These are phyloP conservation scores for Baronia brevicornis DNA, from an alignment of 2,888 invertebrate species.

Conservation along the genomic window DNA sequence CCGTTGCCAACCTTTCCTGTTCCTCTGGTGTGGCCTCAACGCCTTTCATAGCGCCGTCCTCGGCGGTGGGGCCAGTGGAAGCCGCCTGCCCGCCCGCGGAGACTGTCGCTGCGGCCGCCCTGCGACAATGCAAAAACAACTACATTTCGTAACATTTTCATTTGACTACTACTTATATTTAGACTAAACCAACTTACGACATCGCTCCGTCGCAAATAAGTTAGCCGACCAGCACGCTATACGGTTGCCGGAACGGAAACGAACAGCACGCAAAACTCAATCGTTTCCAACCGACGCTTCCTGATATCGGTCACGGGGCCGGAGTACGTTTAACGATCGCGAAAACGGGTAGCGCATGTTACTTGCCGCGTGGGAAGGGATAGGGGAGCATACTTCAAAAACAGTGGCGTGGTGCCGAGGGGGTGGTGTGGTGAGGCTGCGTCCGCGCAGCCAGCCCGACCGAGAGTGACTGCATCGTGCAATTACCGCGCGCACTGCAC, in stretches of 20 bases:
- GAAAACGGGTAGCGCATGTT: constrained; percentile 28
- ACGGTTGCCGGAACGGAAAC: constrained; percentile 31
- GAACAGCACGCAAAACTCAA: constrained; percentile 45
- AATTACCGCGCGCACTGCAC: constrained; percentile 49
- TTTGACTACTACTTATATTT: constrained; percentile 11
- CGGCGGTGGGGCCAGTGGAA: constrained; percentile 53
- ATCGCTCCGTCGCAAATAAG: constrained; percentile 32
- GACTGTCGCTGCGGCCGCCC: constrained; percentile 52
- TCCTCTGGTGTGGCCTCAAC: constrained; percentile 69
- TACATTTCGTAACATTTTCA: constrained; percentile 9
- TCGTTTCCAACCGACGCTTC: constrained; percentile 31
- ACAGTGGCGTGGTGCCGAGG: constrained; percentile 26
- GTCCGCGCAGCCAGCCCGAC: constrained; percentile 68
- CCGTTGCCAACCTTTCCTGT: constrained; percentile 64
- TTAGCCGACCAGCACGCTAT: constrained; percentile 15
- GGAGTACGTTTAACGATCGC: constrained; percentile 33
- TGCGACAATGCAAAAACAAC: constrained; percentile 46
- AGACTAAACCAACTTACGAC: constrained; percentile 49
- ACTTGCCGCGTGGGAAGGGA: constrained; percentile 27
- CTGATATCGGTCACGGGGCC: constrained; percentile 43
- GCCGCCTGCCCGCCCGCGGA: constrained; percentile 54
- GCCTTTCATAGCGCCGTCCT: constrained; percentile 65
- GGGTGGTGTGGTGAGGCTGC: constrained; percentile 48
- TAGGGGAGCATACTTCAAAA: constrained; percentile 36
- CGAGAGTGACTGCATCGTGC: constrained; percentile 62